Evolutionary conservation across 2,797 vertebrate species (phyloP), one percentile per base, ranked within the genome.

Genomic region (Dendrocincla tyrannina): DNA sequence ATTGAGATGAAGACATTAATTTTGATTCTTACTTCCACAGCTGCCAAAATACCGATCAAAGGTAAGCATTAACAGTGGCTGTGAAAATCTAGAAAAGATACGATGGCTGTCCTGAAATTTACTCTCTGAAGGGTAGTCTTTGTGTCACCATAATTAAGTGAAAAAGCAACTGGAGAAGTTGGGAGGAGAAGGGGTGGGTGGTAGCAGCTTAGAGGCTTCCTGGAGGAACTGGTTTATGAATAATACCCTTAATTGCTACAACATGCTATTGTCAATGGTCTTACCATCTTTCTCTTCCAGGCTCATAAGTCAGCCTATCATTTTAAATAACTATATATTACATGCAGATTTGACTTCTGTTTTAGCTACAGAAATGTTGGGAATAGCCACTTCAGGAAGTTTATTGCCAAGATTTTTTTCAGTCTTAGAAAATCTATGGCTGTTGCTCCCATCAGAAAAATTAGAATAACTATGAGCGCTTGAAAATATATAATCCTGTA

Each of bases 381-480:
- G 76, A 95, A 84, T 44, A 81, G 67, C 22, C 32, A 73, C 16
- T 11, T 68, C 24, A 27, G n/a, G n/a, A 74, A 78, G 55, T 23
- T 47, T 66, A 41, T 62, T 90, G 80, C 88, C 80, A 95, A 44
- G 42, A n/a, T 27, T 66, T 77, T 35, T 85, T 79, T 80, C 7
- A 15, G 30, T 72, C 50, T 44, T 88, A 55, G 20, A 72, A 64
- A 44, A 49, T 75, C 69, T 62, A 2, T 75, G 44, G n/a, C 66
- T 95, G 55, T 90, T 94, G 22, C 12, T 94, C 85, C 62, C 83
- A 90, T 95, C 55, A 75, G 91, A 91, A 93, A 84, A 97, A 41
- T 12, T 73, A 50, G 55, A 84, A 88, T 0, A 2, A 24, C 17
- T n/a, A 13, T 4, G 7, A 84, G 17, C 39, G 16, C 79, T 78